Base-by-base conservation (phyloP, 2,113 vertebrate genomes). In the Chlorodrepanis virens region DNA sequence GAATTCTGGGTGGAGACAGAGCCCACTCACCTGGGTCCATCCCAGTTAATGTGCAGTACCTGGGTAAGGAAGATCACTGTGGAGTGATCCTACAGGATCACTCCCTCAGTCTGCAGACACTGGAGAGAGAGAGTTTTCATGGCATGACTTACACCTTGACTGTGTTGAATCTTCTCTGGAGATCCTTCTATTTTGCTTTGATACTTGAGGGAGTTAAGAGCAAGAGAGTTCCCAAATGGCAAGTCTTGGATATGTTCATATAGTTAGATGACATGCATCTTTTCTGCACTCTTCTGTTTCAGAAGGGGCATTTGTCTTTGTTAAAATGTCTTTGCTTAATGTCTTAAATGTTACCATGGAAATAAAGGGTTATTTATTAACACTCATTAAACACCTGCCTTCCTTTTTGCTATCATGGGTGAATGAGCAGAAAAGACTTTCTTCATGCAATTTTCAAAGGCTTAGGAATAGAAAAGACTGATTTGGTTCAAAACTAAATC, bases 311-410 rank as follows among this genome's bases (percentile, higher is more conserved):
- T 75, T 56, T 81, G 42, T 40, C 44, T 90, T 75, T 80, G 14
- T 37, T 59, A 42, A 89, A 93, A 71, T 56, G 25, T 68, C 72
- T 90, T 78, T 82, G 35, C 60, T 45, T 49, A 60, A 60, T 42
- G 28, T 53, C 52, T 53, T 53, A 31, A 31, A 53, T 31, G 61
- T 93, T 92, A 78, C 59, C 54, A 90, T 78, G 68, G 76, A 87
- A 94, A 92, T 94, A 76, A 96, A 92, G 21, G 49, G 50, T 75
- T 87, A 50, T 59, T 91, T 94, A 91, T 87, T 87, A 91, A 78
- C 45, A 60, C 28, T 74, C 42, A 67, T 81, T 90, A 90, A 88
- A 35, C 33, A 92, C 49, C 40, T 82, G 57, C 14, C 25, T 81
- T 76, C 23, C 14, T 57, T 89, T 90, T 78, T 76, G 71, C 28